A percentile compares a stretch with the other conserved stretches of the same genome.
phyloP scores from a whole-genome alignment of 1,140 invertebrate species.

The Drosophila tsacasi region DNA sequence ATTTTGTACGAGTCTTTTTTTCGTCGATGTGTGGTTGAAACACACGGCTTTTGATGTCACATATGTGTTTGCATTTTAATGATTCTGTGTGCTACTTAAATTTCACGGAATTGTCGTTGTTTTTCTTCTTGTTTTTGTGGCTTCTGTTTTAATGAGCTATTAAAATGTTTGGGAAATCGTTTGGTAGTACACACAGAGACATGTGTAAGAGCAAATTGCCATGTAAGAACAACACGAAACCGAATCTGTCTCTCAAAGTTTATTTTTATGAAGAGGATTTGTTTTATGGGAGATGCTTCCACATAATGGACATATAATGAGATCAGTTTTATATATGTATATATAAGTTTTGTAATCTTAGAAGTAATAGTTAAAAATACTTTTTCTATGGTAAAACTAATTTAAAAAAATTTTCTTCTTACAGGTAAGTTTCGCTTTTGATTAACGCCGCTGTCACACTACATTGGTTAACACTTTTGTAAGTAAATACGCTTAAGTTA shows the following conservation, averaged over 20 bases:
- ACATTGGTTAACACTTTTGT: constrained; percentile 20
- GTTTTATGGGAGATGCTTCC: constrained; percentile 25
- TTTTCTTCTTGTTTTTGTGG: constrained; percentile 3
- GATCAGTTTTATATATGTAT: constrained; percentile 31
- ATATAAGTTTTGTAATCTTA: constrained; percentile 9
- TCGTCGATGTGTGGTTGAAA: constrained; percentile 6
- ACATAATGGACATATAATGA: constrained; percentile 11
- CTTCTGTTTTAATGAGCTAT: constrained; percentile 67
- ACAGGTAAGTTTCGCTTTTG: constrained; percentile 59
- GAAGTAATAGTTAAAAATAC: background rate
- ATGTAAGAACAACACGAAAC: background rate
- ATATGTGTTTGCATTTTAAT: constrained; percentile 64
- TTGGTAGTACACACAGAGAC: constrained; percentile 17
- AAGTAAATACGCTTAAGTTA: constrained; percentile 19
- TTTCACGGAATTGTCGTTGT: constrained; percentile 46
- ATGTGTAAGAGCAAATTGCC: constrained; percentile 30
- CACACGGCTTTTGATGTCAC: constrained; percentile 56
- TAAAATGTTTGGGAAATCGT: constrained; percentile 54
- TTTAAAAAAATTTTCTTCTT: constrained; percentile 20
- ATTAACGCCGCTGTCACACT: background rate
- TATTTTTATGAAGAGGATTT: constrained; percentile 30
- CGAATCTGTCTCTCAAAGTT: background rate
- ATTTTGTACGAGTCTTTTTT: constrained; percentile 12
- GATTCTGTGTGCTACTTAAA: constrained; percentile 66
- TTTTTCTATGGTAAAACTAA: background rate